Evolutionary conservation across 2,888 invertebrate species (phyloP), one percentile per base, ranked within the genome.

Genomic region (Polia nebulosa): DNA sequence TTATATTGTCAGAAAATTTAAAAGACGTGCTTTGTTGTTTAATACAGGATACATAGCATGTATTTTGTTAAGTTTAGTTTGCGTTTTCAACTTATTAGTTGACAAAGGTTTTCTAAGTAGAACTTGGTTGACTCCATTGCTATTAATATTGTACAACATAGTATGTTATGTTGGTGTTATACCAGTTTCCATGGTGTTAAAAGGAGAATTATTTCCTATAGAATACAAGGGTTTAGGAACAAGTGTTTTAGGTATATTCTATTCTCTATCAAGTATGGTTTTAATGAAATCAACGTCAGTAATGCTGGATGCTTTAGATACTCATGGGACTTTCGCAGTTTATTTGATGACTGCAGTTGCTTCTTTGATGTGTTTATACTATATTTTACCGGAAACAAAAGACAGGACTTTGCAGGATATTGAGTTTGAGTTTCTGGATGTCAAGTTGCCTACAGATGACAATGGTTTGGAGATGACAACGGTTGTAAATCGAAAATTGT

Each of bases 331-430:
- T 1, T 72, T 76, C 45, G 65, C 56, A 22, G 36, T 78, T 0
- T 76, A 65, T 7, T 9, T 71, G 2, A 25, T 58, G 0, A 58
- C 72, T n/a, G 78, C 78, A 11, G 17, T 72, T 3, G 20, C 6
- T 7, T 77, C 49, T 27, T 51, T 76, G 11, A 49, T 47, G 0
- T 51, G 11, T 61, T 55, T 76, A 5, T 58, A 49, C 13, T 47
- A 60, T 17, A 78, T 57, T 49, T 61, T 76, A 65, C 76, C 79
- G 15, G 79, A 79, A 67, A 79, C 79, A 0, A 79, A 80, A 56
- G 78, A 80, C 9, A 74, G 70, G 20, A 78, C 80, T 13, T 8
- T 78, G 4, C 78, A 81, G 11, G 72, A 79, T 49, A 81, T 81
- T 27, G 76, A 76, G 17, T 20, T 65, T 39, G 72, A 76, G 5